Percentiles rank a stretch among this genome's conserved stretches.
Conservation (phyloP, 1,140 invertebrate genomes). For the Magallana gigas region DNA sequence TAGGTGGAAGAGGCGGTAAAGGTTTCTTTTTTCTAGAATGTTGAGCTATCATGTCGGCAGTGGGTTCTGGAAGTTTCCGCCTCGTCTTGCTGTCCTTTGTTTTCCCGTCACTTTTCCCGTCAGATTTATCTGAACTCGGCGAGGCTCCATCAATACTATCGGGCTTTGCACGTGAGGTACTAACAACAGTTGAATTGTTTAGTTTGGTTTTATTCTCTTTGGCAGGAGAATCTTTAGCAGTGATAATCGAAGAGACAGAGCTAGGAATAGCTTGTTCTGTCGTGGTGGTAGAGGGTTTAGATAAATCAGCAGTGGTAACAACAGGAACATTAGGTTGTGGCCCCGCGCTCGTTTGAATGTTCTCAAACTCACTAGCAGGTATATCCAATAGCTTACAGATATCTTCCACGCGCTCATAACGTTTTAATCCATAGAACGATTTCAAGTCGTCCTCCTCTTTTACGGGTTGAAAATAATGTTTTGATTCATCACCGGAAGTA, state of each 20-base stretch:
- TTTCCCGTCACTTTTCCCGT: not conserved
- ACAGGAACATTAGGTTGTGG: not conserved
- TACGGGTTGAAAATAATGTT: constrained; percentile 57
- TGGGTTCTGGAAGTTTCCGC: constrained; percentile 73
- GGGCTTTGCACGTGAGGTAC: not conserved
- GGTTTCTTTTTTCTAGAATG: constrained; percentile 59
- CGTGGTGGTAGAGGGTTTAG: not conserved
- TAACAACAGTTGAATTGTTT: not conserved
- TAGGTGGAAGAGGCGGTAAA: constrained; percentile 41
- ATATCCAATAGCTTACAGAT: constrained; percentile 70
- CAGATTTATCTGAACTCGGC: not conserved
- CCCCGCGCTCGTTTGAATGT: constrained; percentile 6
- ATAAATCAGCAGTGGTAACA: not conserved
- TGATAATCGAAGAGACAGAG: not conserved
- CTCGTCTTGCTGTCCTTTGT: constrained; percentile 57
- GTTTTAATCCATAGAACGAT: constrained; percentile 65
- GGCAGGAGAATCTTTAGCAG: not conserved
- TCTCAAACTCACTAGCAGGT: constrained; percentile 38
- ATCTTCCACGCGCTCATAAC: constrained; percentile 74
- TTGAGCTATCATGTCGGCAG: constrained; percentile 66
- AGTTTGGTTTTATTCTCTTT: constrained; percentile 5
- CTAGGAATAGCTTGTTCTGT: constrained; percentile 19
- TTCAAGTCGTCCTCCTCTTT: constrained; percentile 58
- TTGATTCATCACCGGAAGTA: constrained; percentile 57
- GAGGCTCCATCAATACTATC: not conserved